Conservation (phyloP, 2,113 vertebrate genomes). For the Pogonocichla stellata region DNA sequence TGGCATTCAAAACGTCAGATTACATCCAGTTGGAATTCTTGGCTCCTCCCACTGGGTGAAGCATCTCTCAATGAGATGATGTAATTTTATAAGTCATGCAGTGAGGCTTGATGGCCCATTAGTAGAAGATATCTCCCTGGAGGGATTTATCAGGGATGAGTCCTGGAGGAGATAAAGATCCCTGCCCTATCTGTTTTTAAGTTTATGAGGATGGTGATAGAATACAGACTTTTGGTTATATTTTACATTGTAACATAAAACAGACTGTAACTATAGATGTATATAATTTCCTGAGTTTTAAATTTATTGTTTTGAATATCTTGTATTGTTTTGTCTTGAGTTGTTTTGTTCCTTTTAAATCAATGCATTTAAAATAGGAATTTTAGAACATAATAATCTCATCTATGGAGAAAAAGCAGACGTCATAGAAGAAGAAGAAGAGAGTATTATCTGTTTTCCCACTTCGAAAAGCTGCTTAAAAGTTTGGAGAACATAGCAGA, state of each 20-base stretch:
- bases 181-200: background rate
- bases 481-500: background rate
- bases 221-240: background rate
- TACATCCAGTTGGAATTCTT: background rate
- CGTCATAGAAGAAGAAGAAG: background rate
- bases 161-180: background rate
- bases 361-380: background rate
- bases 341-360: background rate
- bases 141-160: background rate
- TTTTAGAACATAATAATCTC: background rate
- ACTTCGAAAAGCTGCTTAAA: background rate
- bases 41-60: fast-evolving
- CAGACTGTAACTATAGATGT: background rate
- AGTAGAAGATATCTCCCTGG: background rate
- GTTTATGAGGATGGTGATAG: background rate
- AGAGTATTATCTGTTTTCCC: background rate
- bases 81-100: background rate
- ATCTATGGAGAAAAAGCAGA: background rate
- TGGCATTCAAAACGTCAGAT: background rate
- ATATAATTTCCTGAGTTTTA: background rate
- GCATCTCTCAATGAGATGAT: background rate
- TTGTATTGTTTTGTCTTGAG: background rate
- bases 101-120: background rate
- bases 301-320: background rate
- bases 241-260: background rate